A percentile compares a stretch with the other conserved stretches of the same genome.
Conservation (phyloP, 1,140 invertebrate genomes). For the Tetraneura akinire region DNA sequence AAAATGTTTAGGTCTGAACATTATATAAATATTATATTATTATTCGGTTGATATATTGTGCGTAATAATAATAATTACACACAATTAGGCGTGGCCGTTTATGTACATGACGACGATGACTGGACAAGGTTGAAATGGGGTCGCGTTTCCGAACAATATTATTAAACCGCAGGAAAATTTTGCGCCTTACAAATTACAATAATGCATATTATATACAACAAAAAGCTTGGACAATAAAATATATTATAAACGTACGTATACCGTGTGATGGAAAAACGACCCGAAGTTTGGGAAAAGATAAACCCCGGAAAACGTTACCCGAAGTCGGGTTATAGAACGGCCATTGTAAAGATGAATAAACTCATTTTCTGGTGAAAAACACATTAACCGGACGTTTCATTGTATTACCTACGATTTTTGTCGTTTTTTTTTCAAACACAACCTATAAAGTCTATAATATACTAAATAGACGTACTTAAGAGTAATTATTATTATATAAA, state of each 20-base stretch:
- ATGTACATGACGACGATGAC: background rate
- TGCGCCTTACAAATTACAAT: too few relatives aligned
- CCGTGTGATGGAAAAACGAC: background rate
- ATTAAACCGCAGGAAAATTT: background rate
- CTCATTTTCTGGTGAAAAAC: background rate
- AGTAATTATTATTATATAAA: too few relatives aligned
- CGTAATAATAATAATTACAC: too few relatives aligned
- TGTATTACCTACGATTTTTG: too few relatives aligned
- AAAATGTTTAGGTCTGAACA: background rate
- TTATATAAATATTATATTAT: slow-evolving; percentile 17
- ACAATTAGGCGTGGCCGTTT: slow-evolving; percentile 20
- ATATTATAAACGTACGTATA: too few relatives aligned
- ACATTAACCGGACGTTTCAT: too few relatives aligned
- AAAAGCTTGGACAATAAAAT: slow-evolving; percentile 5
- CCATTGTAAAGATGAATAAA: background rate
- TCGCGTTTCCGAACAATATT: background rate
- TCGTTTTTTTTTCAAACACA: too few relatives aligned
- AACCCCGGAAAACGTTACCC: background rate
- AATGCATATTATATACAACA: slow-evolving; percentile 9
- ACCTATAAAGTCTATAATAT: too few relatives aligned
- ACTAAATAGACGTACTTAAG: too few relatives aligned
- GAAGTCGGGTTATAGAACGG: too few relatives aligned
- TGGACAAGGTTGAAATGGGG: background rate
- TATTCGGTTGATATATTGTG: background rate
- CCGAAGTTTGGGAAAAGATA: background rate